A percentile compares a stretch with the other conserved stretches of the same genome.
Evolutionary conservation across 2,888 invertebrate species (phyloP).

Genomic region (Margaritifera margaritifera): DNA sequence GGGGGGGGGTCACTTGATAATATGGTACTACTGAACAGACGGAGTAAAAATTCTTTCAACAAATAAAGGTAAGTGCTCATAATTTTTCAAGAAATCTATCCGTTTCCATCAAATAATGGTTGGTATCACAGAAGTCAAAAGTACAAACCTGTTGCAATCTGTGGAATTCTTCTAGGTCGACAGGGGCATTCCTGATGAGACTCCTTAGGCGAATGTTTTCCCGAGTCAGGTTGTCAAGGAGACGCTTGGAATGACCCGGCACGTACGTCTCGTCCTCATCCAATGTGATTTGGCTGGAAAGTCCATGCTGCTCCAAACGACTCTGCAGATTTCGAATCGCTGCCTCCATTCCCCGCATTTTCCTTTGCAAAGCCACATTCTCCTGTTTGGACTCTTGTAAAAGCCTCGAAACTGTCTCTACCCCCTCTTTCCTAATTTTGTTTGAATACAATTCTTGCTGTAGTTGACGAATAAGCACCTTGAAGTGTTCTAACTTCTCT

Average conservation of each 20-base stretch:
- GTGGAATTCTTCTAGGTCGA: constrained; percentile 47
- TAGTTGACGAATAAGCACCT: constrained; percentile 42
- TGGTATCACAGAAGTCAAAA: no score
- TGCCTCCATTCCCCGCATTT: constrained; percentile 48
- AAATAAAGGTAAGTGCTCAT: constrained; percentile 4
- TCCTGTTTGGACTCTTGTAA: constrained; percentile 58
- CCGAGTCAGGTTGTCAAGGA: constrained; percentile 57
- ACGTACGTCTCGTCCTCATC: constrained; percentile 60
- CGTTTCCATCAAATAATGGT: no score
- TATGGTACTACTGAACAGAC: no score
- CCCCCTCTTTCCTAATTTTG: constrained; percentile 54
- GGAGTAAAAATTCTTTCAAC: not conserved
- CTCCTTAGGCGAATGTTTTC: constrained; percentile 59
- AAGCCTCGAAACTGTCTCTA: constrained; percentile 57
- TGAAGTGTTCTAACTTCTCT: constrained; percentile 50
- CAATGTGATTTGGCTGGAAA: constrained; percentile 44
- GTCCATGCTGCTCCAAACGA: constrained; percentile 47
- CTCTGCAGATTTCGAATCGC: constrained; percentile 56
- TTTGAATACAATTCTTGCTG: constrained; percentile 50
- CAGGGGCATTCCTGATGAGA: constrained; percentile 31
- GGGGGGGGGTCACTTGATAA: no score
- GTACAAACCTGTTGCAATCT: constrained; percentile 43
- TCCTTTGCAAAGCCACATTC: constrained; percentile 42
- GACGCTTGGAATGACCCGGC: constrained; percentile 56
- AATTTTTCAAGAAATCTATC: constrained; percentile 5